Evolutionary conservation across 2,888 invertebrate genomes (phyloP), one percentile per base, ranked within the genome.

Genomic region (Lydus trimaculatus): DNA sequence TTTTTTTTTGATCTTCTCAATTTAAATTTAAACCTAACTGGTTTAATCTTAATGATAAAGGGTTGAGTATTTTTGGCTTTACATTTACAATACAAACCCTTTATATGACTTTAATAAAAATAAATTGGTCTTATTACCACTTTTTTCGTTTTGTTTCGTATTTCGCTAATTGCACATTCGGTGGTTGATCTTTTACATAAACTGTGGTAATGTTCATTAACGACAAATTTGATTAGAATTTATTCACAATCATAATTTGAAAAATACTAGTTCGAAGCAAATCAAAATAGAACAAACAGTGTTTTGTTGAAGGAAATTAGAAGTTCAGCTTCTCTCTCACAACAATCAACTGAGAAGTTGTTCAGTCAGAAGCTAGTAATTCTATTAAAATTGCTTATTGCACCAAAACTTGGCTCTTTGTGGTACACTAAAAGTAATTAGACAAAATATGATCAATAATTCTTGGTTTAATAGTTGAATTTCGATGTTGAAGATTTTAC

Each of bases 11-110:
- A n/a, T n/a, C n/a, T n/a, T 65, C 3, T 20, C 48, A 5, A 11
- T 48, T 11, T n/a, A 48, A 61, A 52, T 64, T 66, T 61, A 60
- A 69, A 64, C 63, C 61, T 60, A 64, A 64, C 64, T 64, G 63
- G 61, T 58, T 63, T 66, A 69, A 69, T 69, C 66, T 66, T 69
- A 66, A 69, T 69, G 69, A 66, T n/a, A 69, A 61, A 61, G 64
- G 68, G 65, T 62, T 61, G 33, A 62, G 61, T 68, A 65, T 58
- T 65, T 31, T 62, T 65, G 65, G 68, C 62, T 61, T 65, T 5
- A 48, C 61, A 67, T 64, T 64, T 64, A 67, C n/a, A 61, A 64
- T 64, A 64, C 67, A 64, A 64, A 61, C 36, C 67, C 61, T 43
- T 64, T 61, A 67, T 64, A 58, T 67, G 61, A 61, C 52, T 25